Evolutionary conservation across 2,113 vertebrate genomes (phyloP).

Genomic region (Coptodon rendalli): DNA sequence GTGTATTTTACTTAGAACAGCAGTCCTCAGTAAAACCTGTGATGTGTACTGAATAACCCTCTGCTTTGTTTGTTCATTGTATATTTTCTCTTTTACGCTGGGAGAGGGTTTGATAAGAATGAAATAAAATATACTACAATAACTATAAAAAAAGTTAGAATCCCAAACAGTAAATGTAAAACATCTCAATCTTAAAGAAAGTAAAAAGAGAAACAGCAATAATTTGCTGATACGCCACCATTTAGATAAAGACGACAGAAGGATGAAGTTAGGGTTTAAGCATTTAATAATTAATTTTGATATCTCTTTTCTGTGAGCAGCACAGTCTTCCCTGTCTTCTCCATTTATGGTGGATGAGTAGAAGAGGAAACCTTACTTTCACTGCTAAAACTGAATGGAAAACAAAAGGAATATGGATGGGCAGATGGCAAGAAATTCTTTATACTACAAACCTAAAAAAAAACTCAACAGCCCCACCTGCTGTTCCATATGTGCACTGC

Average conservation of each 20-base stretch:
- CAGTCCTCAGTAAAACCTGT: too few species aligned
- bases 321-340: slow-evolving; percentile 37
- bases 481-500: slow-evolving; percentile 6
- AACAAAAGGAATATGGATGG: slow-evolving; percentile 46
- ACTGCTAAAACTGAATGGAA: slow-evolving; percentile 57
- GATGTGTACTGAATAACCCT: too few species aligned
- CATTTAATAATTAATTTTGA: not conserved
- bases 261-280: not conserved
- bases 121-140: not conserved
- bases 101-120: not conserved
- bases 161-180: not conserved
- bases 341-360: slow-evolving; percentile 9
- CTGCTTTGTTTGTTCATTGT: too few species aligned
- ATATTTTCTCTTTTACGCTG: too few species aligned
- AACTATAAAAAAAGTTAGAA: not conserved
- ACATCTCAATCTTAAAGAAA: not conserved
- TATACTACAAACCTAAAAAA: not conserved
- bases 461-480: slow-evolving; percentile 60
- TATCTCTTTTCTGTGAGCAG: not conserved
- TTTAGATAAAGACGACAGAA: not conserved
- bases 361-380: slow-evolving; percentile 34
- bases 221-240: not conserved
- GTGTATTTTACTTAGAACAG: not conserved
- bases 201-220: not conserved
- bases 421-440: not conserved